Evolutionary conservation across 37 sponge, comb jelly and placozoan species (phyloP).

Genomic region (Hormiphora californensis): DNA sequence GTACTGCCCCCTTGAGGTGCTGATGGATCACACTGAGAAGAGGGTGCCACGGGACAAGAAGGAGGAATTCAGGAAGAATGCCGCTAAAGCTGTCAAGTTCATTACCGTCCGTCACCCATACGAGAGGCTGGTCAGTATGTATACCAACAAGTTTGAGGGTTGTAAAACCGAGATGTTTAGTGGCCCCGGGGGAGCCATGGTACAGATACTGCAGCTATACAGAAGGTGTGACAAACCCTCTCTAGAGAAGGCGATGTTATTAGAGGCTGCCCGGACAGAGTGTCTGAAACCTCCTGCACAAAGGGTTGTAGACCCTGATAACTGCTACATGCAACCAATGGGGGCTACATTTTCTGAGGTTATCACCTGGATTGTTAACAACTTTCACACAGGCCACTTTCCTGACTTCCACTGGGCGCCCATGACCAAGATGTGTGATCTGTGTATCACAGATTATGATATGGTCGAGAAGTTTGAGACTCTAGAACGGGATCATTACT

Average conservation of each 20-base stretch:
- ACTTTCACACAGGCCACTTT: neutral
- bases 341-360: conserved; percentile 24
- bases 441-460: neutral
- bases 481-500: conserved; percentile 10
- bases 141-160: conserved; percentile 1
- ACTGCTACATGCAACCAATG: conserved; percentile 26
- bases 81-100: neutral
- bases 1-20: neutral
- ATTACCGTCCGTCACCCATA: conserved; percentile 21
- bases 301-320: neutral
- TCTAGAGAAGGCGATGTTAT: neutral
- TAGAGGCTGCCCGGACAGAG: neutral
- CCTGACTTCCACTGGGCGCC: conserved; percentile 16
- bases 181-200: neutral
- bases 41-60: neutral
- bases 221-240: neutral
- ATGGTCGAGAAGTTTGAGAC: conserved; percentile 12
- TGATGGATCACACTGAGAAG: neutral
- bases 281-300: neutral
- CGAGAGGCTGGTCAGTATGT: conserved; percentile 33
- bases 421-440: neutral
- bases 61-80: neutral
- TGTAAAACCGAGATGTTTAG: neutral
- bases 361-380: neutral
- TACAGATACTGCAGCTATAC: neutral